phyloP scores from a whole-genome alignment of 2,797 vertebrate species.

The Pseudotriccus pelzelni region DNA sequence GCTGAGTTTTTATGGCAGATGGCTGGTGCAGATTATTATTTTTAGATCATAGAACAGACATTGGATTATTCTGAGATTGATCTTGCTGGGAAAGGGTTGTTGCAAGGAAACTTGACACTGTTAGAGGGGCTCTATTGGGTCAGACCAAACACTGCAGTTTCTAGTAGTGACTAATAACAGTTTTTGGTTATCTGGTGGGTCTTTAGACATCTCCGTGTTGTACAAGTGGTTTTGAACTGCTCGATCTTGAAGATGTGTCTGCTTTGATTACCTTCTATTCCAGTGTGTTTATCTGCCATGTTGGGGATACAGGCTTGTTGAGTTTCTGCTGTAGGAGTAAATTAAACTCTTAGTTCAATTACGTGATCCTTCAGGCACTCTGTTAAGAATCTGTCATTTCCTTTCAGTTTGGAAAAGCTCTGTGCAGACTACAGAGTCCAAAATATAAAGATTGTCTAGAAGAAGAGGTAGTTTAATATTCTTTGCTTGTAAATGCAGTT shows the following conservation, averaged over 20 bases:
- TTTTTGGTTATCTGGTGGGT: not conserved
- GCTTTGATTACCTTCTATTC: not conserved
- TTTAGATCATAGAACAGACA: not conserved
- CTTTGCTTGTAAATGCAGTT: not conserved
- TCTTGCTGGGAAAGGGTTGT: not conserved
- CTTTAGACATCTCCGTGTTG: not conserved
- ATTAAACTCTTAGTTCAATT: not conserved
- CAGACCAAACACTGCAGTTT: not conserved
- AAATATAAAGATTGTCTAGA: not conserved
- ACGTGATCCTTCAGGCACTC: not conserved
- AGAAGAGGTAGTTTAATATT: not conserved
- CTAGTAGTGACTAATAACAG: not conserved
- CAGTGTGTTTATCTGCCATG: accelerated
- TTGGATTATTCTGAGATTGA: not conserved
- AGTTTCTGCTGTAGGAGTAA: not conserved
- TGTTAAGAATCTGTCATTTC: not conserved
- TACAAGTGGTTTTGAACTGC: not conserved
- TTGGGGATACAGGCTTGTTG: not conserved
- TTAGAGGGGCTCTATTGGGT: not conserved
- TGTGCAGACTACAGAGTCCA: not conserved
- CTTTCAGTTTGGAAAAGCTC: not conserved
- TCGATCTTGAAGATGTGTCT: not conserved
- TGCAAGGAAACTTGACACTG: not conserved
- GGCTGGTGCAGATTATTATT: not conserved
- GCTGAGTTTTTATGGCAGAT: not conserved